Evolutionary conservation across 2,797 vertebrate species (phyloP).

Genomic region (Pelodytes ibericus): DNA sequence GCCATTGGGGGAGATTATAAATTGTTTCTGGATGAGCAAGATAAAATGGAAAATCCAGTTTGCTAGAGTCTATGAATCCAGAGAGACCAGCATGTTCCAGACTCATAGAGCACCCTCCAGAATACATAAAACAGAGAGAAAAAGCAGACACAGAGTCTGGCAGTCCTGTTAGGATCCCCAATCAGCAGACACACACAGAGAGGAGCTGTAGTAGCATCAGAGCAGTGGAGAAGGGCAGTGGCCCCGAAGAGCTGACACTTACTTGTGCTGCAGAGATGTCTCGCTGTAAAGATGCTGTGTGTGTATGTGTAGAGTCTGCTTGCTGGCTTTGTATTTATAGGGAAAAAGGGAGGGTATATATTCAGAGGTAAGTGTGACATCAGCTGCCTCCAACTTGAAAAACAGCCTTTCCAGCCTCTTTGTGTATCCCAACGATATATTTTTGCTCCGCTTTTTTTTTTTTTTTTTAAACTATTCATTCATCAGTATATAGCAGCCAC

Average conservation of each 20-base stretch:
- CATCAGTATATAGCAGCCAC: too few species aligned
- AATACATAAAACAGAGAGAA: not conserved
- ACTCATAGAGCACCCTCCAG: not conserved
- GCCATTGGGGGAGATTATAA: not conserved
- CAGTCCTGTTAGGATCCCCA: not conserved
- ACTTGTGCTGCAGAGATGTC: conserved; percentile 21
- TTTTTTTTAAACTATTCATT: too few species aligned
- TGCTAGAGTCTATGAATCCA: not conserved
- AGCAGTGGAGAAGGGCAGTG: not conserved
- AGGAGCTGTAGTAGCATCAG: not conserved
- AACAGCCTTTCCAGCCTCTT: too few species aligned
- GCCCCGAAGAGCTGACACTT: conserved; percentile 16
- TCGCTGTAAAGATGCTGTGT: conserved; percentile 15
- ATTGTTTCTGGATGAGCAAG: not conserved
- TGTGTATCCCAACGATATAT: not conserved
- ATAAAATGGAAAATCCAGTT: not conserved
- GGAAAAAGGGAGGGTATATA: not conserved
- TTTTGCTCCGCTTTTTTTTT: not conserved
- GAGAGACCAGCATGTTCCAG: not conserved
- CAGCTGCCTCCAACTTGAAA: too few species aligned
- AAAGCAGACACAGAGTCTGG: not conserved
- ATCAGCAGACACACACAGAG: not conserved
- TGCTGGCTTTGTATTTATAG: conserved; percentile 24
- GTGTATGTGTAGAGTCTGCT: not conserved
- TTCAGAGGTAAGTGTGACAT: not conserved